Percentiles rank a stretch among this genome's conserved stretches.
Evolutionary conservation across 1,140 invertebrate species (phyloP).

Genomic region (Drosophila carrolli): DNA sequence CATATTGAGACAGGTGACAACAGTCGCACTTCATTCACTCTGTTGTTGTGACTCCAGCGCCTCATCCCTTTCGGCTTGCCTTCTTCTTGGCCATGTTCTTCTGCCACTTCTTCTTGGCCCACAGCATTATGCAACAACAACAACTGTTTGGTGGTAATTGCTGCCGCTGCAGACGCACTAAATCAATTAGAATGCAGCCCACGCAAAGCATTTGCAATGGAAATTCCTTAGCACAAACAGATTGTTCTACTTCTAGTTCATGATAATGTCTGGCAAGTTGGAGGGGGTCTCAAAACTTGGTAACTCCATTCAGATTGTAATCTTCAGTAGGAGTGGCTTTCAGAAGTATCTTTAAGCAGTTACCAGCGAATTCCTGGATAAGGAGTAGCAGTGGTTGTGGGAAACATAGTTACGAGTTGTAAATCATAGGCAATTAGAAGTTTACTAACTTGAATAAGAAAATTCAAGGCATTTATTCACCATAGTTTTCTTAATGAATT

Average conservation of each 20-base stretch:
- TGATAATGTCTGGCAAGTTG: conserved; percentile 34
- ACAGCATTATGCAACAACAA: conserved; percentile 29
- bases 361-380: conserved; percentile 15
- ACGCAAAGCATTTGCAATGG: conserved; percentile 40
- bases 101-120: conserved; percentile 20
- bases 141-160: conserved; percentile 39
- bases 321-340: conserved; percentile 9
- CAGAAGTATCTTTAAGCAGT: conserved; percentile 25
- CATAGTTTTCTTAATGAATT: neutral
- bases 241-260: conserved; percentile 52
- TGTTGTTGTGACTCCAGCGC: conserved; percentile 46
- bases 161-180: conserved; percentile 62
- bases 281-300: conserved; percentile 13
- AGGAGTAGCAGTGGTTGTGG: conserved; percentile 4
- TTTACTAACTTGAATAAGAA: conserved; percentile 5
- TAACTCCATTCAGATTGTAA: conserved; percentile 42
- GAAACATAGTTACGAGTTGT: conserved; percentile 11
- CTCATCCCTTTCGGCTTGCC: conserved; percentile 6
- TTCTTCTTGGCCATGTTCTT: conserved; percentile 7
- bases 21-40: conserved; percentile 62
- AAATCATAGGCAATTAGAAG: conserved; percentile 33
- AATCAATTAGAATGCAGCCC: conserved; percentile 67
- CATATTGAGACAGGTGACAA: conserved; percentile 82
- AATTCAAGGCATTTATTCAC: neutral
- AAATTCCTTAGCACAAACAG: conserved; percentile 49